Evolutionary conservation across 2,888 invertebrate species (phyloP), one percentile per base, ranked within the genome.

Genomic region (Pinctada fucata): DNA sequence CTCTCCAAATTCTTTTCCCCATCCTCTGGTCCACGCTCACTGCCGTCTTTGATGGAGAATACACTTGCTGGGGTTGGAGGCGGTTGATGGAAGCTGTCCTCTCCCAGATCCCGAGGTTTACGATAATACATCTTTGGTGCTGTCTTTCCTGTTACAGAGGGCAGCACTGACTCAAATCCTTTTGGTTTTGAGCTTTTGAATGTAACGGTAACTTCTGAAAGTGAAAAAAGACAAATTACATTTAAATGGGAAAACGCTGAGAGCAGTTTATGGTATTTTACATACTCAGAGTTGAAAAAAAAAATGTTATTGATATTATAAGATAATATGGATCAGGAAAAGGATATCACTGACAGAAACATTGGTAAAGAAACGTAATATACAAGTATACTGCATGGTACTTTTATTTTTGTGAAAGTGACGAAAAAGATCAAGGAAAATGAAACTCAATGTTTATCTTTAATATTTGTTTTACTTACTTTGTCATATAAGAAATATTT

Each of bases 141-240:
- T 2, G 86, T 84, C 51, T 84, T 76, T 13, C 87, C 87, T 6
- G 84, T 84, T 3, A 87, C 87, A 52, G 84, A 80, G n/a, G 87
- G 87, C 58, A 87, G 75, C 69, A 82, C 83, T 3, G 87, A 84
- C 16, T 86, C 85, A 45, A 70, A 72, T 48, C 51, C 45, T 65
- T 71, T 73, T 71, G 73, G 71, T 75, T 72, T 49, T 69, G 66
- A 73, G 6, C 84, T 80, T 72, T 83, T 84, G n/a, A 86, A 73
- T 5, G 83, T 84, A 2, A 86, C 85, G 73, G 10, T 73, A 68
- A 79, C 81, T 83, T n/a, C 85, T 83, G 81, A 79, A 64, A 80
- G 31, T 16, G 31, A 31, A 45, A 58, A 16, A 49, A n/a, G 31
- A 76, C 2, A 64, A 58, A 64, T 0, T 58, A 13, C 8, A 58